Conservation (phyloP, 2,113 vertebrate species). For the Grallaria varia region DNA sequence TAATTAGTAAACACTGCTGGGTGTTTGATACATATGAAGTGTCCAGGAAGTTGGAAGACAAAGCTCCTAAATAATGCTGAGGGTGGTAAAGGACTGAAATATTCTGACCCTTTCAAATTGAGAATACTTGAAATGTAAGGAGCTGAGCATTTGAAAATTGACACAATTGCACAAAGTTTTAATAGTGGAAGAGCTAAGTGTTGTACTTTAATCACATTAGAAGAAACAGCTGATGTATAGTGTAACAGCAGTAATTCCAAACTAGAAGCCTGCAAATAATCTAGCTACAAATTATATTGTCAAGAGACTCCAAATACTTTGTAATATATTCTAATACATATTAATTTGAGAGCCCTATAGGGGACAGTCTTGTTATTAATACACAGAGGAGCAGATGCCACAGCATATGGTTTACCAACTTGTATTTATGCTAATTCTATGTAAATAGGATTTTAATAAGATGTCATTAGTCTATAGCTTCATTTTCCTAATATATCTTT, state of each 20-base stretch:
- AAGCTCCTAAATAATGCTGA: neutral
- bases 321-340: conserved; percentile 70
- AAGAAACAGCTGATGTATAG: neutral
- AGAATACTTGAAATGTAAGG: neutral
- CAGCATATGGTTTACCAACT: conserved; percentile 80
- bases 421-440: conserved; percentile 84
- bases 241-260: conserved; percentile 5
- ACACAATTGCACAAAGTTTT: neutral
- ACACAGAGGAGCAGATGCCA: conserved; percentile 76
- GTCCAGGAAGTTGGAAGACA: neutral
- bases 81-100: neutral
- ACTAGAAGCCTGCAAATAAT: conserved; percentile 15
- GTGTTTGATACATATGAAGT: neutral
- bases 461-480: conserved; percentile 76
- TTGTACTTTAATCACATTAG: conserved; percentile 17
- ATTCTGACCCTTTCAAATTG: neutral
- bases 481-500: conserved; percentile 65
- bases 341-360: conserved; percentile 77
- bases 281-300: conserved; percentile 60
- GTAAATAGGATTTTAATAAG: conserved; percentile 84
- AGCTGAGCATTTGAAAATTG: neutral
- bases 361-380: conserved; percentile 80
- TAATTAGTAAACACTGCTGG: neutral
- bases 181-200: neutral
- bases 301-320: conserved; percentile 58